Evolutionary conservation across 1,140 invertebrate species (phyloP).

Genomic region (Zaprionus lachaisei): DNA sequence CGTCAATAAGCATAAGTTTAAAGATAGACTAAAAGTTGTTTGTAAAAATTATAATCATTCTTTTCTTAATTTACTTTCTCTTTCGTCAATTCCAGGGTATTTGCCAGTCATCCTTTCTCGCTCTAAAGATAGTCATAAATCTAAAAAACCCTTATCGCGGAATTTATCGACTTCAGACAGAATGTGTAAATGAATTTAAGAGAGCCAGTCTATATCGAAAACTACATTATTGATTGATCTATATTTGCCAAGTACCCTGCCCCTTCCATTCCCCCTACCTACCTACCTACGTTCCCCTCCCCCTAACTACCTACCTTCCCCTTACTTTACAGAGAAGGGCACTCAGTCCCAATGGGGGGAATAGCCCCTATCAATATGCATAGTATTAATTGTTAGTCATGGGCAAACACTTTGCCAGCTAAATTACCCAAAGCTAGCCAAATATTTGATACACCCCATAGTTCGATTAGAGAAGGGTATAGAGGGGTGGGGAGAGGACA

Average conservation of each 20-base stretch:
- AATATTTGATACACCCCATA: conserved; percentile 24
- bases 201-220: background rate
- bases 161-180: background rate
- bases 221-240: background rate
- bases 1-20: too few species aligned
- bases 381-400: conserved; percentile 38
- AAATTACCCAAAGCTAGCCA: background rate
- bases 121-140: background rate
- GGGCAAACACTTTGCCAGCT: conserved; percentile 14
- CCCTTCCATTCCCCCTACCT: too few species aligned
- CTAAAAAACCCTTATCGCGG: background rate
- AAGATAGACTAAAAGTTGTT: too few species aligned
- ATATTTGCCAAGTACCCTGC: background rate
- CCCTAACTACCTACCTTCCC: background rate
- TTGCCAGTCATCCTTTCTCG: background rate
- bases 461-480: background rate
- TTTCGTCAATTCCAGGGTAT: background rate
- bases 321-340: too few species aligned
- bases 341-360: background rate
- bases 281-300: background rate
- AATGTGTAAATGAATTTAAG: background rate
- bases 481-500: background rate
- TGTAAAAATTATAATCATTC: too few species aligned
- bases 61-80: background rate
- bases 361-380: conserved; percentile 28